Evolutionary conservation across 2,113 vertebrate species (phyloP), one percentile per base, ranked within the genome.

Genomic region (Takifugu flavidus): DNA sequence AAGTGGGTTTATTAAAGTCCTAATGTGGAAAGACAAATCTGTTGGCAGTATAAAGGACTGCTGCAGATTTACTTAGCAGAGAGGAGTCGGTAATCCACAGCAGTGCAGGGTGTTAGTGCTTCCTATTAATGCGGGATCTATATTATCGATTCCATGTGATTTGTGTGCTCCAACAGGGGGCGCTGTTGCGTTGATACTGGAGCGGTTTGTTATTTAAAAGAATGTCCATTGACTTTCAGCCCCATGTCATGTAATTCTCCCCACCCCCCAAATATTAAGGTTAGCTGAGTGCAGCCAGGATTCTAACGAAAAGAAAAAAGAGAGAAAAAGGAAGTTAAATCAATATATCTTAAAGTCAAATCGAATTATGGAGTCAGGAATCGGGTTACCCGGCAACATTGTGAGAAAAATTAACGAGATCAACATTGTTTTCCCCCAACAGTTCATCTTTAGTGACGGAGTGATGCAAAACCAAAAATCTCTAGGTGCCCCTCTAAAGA

Each of bases 121-220:
- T 46, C 44, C 25, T 51, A 0, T 8, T 39, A 44, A 55, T 51
- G 34, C 34, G 28, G 15, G 2, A 66, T 73, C 65, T n/a, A 53
- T 59, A 63, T 26, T 47, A 59, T 64, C 13, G 64, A 74, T 65
- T 62, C 7, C 4, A 7, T 62, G 42, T 67, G 47, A 31, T 58
- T 6, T 46, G 45, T 51, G 26, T 10, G 12, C 7, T 31, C 59
- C 75, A 59, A 60, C 20, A 77, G 73, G 34, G 10, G 79, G 67
- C 20, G 14, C 60, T 59, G n/a, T 63, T 51, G 62, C 3, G n/a
- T 28, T 60, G 54, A 5, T 13, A 47, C 29, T 12, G 25, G 3
- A 62, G 3, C 20, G 2, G 25, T 63, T 27, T 10, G 39, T 14
- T 14, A 0, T 28, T 6, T 26, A 31, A 53, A n/a, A n/a, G 27